Percentiles rank a stretch among this genome's conserved stretches.
phyloP scores from a whole-genome alignment of 1,140 invertebrate genomes.

The Oryctes rhinoceros region DNA sequence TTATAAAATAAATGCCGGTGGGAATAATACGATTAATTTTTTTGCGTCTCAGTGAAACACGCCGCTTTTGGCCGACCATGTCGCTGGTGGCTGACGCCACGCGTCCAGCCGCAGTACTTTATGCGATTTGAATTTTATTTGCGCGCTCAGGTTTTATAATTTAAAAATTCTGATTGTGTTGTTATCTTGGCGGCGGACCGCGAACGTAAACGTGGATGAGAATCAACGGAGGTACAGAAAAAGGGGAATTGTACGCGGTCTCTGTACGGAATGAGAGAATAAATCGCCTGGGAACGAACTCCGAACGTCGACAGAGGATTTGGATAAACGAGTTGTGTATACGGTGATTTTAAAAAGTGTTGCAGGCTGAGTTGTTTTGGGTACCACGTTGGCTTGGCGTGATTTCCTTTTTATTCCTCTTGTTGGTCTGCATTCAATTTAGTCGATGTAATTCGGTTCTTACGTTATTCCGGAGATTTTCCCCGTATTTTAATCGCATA shows the following conservation, averaged over 20 bases:
- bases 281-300: conserved; percentile 33
- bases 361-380: conserved; percentile 12
- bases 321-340: conserved; percentile 26
- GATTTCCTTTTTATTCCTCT: background rate
- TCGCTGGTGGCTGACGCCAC: conserved; percentile 31
- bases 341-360: conserved; percentile 32
- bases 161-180: conserved; percentile 48
- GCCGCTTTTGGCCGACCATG: conserved; percentile 6
- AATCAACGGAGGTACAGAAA: background rate
- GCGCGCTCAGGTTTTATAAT: conserved; percentile 48
- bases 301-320: conserved; percentile 35
- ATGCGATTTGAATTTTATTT: conserved; percentile 48
- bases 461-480: background rate
- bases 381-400: background rate
- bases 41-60: background rate
- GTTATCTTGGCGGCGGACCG: conserved; percentile 45
- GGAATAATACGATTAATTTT: conserved; percentile 48
- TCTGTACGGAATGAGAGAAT: conserved; percentile 11
- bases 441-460: conserved; percentile 19
- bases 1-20: conserved; percentile 47
- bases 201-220: background rate
- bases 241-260: conserved; percentile 22
- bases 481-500: background rate
- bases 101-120: conserved; percentile 18
- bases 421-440: background rate